Base-by-base conservation (phyloP, 2,113 vertebrate genomes). In the Channa argus region DNA sequence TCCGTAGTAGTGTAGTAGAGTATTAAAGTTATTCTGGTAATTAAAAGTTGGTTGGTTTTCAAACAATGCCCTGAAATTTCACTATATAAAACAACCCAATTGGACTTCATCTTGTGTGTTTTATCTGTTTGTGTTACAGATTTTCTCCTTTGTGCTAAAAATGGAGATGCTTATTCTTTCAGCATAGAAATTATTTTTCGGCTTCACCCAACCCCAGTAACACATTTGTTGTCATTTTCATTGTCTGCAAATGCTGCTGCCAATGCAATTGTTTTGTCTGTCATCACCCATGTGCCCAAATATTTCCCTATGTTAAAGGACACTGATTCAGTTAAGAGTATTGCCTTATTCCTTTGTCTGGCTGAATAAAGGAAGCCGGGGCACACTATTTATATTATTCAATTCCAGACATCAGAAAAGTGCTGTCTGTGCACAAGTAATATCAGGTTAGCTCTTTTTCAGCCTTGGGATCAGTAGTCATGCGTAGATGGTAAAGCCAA, bases 391-490 rank as follows among this genome's bases (percentile, higher is more conserved):
- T 74, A 43, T 65, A 8, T 71, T 63, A 83, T 91, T 84, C 8
- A 59, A 47, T 77, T 77, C 51, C 44, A 88, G 80, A 83, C 78
- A 46, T 85, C 50, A 80, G 45, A 65, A 74, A 47, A 63, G 64
- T 24, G 59, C 71, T 63, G 66, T 82, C 69, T 84, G 59, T 61
- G 80, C 66, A 2, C 67, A 24, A 58, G 37, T 58, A 34, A 85
- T 86, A 86, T 86, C 79, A 52, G 45, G 67, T 88, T 86, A 79
- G 76, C 77, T 63, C 58, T 50, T 45, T 65, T 69, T 68, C 51
- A 74, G 49, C 46, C 44, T 44, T 79, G 53, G 24, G 55, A 82
- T 80, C 60, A 72, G 62, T 71, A 54, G 51, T 82, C 76, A 69
- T 79, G 66, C 49, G 66, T 74, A 47, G 68, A 62, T 70, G 77